Evolutionary conservation across 2,113 vertebrate genomes (phyloP).

Genomic region (Tetrao urogallus): DNA sequence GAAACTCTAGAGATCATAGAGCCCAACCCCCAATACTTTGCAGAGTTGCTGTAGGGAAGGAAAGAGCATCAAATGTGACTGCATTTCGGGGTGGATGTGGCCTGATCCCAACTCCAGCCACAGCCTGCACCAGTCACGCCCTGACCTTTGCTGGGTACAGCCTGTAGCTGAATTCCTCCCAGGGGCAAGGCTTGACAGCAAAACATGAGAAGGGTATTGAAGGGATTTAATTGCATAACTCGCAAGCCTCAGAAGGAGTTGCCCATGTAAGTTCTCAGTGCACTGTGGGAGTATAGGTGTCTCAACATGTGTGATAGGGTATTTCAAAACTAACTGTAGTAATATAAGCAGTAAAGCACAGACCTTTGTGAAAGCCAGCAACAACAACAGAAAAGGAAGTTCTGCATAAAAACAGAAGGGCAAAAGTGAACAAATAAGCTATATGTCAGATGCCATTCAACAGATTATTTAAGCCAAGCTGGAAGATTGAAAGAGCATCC

Average conservation of each 20-base stretch:
- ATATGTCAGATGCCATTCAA: not conserved
- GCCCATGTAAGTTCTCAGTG: not conserved
- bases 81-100: rapidly evolving
- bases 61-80: not conserved
- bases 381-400: not conserved
- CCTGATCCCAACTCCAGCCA: not conserved
- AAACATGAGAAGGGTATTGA: slow-evolving; percentile 17
- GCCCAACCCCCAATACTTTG: not conserved
- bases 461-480: not conserved
- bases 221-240: slow-evolving; percentile 34
- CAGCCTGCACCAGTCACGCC: not conserved
- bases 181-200: not conserved
- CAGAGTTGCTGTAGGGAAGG: not conserved
- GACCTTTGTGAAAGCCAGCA: not conserved
- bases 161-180: slow-evolving; percentile 4
- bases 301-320: not conserved
- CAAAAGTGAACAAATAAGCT: not conserved
- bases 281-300: not conserved
- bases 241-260: not conserved
- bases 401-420: not conserved
- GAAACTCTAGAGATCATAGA: too few relatives aligned
- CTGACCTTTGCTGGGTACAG: not conserved
- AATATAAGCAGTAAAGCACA: not conserved
- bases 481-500: not conserved
- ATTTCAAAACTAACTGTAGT: slow-evolving; percentile 32